Base-by-base conservation (phyloP, 2,113 vertebrate species). In the Amblyopsis rosae region DNA sequence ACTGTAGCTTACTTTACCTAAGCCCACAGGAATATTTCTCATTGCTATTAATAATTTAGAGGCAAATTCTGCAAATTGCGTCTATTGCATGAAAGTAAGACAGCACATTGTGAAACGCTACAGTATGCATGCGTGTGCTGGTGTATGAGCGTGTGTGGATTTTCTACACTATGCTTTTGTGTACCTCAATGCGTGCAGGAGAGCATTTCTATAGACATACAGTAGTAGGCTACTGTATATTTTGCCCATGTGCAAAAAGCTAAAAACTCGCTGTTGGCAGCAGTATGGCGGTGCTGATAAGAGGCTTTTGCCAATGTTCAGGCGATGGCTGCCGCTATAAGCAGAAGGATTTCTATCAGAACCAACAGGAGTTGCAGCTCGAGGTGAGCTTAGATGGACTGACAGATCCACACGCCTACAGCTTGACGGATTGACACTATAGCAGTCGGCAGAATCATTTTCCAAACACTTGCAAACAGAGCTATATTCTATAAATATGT, bases 261-360 rank as follows among this genome's bases (percentile, higher is more conserved):
- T 26, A 26, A 26, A 26, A 84, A 85, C 79, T 67, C 82, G 86
- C 88, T 89, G 76, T 80, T 71, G 82, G 88, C 88, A 77, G 84
- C 84, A 82, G 82, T 88, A 87, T 88, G 91, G 73, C 79, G 73
- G 82, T 73, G 67, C 81, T 88, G 91, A 93, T 92, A 92, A 92
- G 89, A 82, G 70, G 72, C 79, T 80, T 82, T 84, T 85, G 86
- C 80, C 80, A 67, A 70, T 54, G 80, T 69, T 70, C 69, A 84
- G 87, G 84, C 87, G 88, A 89, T 88, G 87, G 80, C 81, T 84
- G 83, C 82, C 68, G 78, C 82, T 85, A 83, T 84, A 89, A 87
- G 86, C 85, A 76, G 72, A 72, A 83, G 89, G 86, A 87, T 90
- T 91, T 86, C 82, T 86, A 86, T 90, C 88, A 82, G 63, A 79